Conservation (phyloP, 2,797 vertebrate species). For the Delichon dasypus region DNA sequence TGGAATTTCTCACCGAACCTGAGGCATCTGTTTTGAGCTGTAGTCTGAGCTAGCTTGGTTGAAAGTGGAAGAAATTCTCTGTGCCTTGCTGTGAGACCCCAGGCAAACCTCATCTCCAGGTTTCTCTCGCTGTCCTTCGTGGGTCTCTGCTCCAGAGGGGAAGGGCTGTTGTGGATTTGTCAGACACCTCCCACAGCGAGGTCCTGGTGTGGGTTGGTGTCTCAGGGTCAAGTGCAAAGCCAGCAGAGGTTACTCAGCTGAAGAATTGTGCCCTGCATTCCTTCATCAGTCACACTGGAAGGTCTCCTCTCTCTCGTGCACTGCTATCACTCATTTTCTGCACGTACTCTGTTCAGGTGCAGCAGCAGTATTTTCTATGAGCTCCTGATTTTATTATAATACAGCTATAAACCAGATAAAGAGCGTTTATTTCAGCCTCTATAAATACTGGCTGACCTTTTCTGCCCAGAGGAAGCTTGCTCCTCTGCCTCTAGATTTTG, state of each 20-base stretch:
- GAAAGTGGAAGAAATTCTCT: neutral
- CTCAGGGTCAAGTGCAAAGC: neutral
- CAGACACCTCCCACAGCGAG: fast-evolving
- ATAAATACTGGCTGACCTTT: conserved; percentile 55
- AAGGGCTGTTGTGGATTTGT: neutral
- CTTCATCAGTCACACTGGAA: neutral
- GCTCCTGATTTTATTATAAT: conserved; percentile 44
- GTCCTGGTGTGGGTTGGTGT: neutral
- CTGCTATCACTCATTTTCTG: neutral
- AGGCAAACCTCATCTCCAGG: neutral
- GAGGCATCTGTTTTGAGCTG: neutral
- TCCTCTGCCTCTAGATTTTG: conserved; percentile 19
- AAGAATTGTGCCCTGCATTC: neutral
- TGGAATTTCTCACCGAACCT: neutral
- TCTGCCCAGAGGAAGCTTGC: conserved; percentile 24
- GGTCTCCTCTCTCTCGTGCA: neutral
- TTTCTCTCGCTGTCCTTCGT: neutral
- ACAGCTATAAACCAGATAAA: conserved; percentile 38
- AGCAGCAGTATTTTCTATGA: neutral
- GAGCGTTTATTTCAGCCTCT: conserved; percentile 9
- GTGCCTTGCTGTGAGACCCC: neutral
- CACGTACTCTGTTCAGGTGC: neutral
- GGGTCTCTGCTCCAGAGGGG: neutral
- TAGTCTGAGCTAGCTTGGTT: neutral
- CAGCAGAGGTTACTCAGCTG: neutral